These are phyloP conservation scores for Tenodera sinensis DNA, from an alignment of 2,888 invertebrate species.

Conservation along the genomic window DNA sequence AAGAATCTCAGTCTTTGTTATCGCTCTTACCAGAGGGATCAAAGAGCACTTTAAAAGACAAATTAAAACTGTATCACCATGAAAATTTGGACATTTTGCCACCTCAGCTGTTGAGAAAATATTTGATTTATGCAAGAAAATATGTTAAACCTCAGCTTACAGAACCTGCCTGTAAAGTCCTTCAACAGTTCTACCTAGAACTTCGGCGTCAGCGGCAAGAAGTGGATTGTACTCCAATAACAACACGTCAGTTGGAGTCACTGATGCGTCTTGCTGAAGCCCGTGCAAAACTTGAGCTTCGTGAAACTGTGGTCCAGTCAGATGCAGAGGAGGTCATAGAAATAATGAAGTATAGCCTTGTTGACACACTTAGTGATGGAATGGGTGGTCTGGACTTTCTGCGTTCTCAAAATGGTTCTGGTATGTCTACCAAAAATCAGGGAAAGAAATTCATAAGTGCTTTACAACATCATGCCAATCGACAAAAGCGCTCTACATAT, in stretches of 20 bases:
- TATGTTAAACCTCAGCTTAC: slow-evolving; percentile 80
- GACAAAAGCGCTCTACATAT: slow-evolving; percentile 67
- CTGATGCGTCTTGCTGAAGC: slow-evolving; percentile 83
- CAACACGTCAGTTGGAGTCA: slow-evolving; percentile 84
- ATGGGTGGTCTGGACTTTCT: slow-evolving; percentile 59
- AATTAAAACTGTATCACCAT: slow-evolving; percentile 55
- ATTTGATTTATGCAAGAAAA: slow-evolving; percentile 85
- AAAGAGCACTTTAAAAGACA: slow-evolving; percentile 48
- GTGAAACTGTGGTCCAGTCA: slow-evolving; percentile 67
- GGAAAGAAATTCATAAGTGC: slow-evolving; percentile 69
- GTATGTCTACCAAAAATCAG: slow-evolving; percentile 66
- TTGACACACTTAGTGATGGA: slow-evolving; percentile 72
- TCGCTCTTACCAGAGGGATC: slow-evolving; percentile 11
- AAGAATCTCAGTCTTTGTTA: background rate
- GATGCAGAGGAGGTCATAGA: slow-evolving; percentile 87
- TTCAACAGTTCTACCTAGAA: slow-evolving; percentile 78
- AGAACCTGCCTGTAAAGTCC: slow-evolving; percentile 62
- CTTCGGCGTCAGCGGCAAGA: slow-evolving; percentile 65
- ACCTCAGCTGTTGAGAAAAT: slow-evolving; percentile 75
- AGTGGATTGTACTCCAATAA: slow-evolving; percentile 72
- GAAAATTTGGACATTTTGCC: slow-evolving; percentile 72
- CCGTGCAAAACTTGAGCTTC: slow-evolving; percentile 80
- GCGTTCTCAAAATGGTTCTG: slow-evolving; percentile 66
- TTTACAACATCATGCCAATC: slow-evolving; percentile 62
- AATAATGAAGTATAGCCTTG: slow-evolving; percentile 74